Conservation (phyloP, 2,888 invertebrate species). For the Gasteruption jaculator region DNA sequence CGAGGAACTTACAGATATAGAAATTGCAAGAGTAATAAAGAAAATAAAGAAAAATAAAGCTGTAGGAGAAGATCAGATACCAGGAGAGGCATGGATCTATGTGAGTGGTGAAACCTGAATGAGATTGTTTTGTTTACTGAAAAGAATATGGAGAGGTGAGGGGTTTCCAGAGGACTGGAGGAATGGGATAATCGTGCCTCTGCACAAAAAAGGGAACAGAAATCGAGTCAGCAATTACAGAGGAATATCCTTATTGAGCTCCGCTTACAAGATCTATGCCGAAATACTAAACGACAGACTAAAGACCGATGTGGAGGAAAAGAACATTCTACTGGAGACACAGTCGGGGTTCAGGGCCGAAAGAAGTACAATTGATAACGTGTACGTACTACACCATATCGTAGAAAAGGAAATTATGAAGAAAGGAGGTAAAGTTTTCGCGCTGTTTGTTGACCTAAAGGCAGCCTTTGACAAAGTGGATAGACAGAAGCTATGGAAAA, state of each 20-base stretch:
- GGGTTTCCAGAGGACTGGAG: too few relatives aligned
- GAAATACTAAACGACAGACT: constrained; percentile 12
- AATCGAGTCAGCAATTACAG: constrained; percentile 18
- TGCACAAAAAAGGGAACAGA: too few relatives aligned
- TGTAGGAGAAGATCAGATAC: constrained; percentile 6
- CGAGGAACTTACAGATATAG: constrained; percentile 1
- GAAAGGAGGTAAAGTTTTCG: constrained; percentile 11
- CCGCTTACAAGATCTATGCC: constrained; percentile 20
- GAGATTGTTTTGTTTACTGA: background rate
- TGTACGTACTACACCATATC: constrained; percentile 16
- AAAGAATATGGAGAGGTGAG: constrained; percentile 11
- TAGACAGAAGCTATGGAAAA: constrained; percentile 21
- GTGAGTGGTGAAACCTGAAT: background rate
- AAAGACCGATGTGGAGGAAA: constrained; percentile 7
- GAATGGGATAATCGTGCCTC: too few relatives aligned
- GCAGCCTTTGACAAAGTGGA: too few relatives aligned
- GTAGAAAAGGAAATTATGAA: constrained; percentile 6
- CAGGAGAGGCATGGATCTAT: constrained; percentile 10
- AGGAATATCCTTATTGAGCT: constrained; percentile 15
- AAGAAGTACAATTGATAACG: constrained; percentile 18
- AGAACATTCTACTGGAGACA: constrained; percentile 12
- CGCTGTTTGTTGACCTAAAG: constrained; percentile 22
- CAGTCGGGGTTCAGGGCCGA: constrained; percentile 23
- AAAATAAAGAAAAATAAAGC: constrained; percentile 15
- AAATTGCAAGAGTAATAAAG: background rate